A percentile compares a stretch with the other conserved stretches of the same genome.
These are phyloP conservation scores for Antheraea pernyi DNA, from an alignment of 1,140 invertebrate genomes.

Conservation along the genomic window DNA sequence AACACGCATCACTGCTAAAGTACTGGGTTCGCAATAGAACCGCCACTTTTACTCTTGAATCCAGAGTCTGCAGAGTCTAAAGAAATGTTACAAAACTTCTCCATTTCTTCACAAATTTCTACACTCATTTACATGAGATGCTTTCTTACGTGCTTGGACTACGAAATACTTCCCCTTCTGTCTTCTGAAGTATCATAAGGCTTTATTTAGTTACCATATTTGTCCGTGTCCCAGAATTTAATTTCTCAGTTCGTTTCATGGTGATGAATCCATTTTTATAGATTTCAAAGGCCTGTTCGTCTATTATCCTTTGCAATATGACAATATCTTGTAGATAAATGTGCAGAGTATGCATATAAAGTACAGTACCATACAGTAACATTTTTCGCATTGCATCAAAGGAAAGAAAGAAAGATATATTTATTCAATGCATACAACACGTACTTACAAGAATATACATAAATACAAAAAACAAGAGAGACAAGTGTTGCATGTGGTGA, in stretches of 20 bases:
- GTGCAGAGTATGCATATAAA: slow-evolving; percentile 53
- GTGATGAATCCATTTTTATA: slow-evolving; percentile 50
- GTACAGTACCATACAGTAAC: slow-evolving; percentile 53
- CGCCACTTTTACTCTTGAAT: too few relatives aligned
- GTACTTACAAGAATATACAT: too few relatives aligned
- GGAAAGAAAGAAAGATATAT: too few relatives aligned
- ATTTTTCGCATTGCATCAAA: slow-evolving; percentile 34
- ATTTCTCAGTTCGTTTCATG: slow-evolving; percentile 60
- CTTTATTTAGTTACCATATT: slow-evolving; percentile 60
- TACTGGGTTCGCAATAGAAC: too few relatives aligned
- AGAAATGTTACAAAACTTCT: slow-evolving; percentile 36
- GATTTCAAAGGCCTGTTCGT: slow-evolving; percentile 65
- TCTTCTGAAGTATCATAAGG: slow-evolving; percentile 70
- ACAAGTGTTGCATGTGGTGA: too few relatives aligned
- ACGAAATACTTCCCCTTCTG: slow-evolving; percentile 50
- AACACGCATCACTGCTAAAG: too few relatives aligned
- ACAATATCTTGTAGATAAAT: slow-evolving; percentile 65
- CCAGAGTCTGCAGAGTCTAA: too few relatives aligned
- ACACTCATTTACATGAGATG: slow-evolving; percentile 58
- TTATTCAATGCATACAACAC: too few relatives aligned
- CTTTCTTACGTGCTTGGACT: slow-evolving; percentile 52
- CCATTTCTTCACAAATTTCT: slow-evolving; percentile 42
- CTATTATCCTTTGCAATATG: slow-evolving; percentile 38
- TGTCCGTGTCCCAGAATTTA: slow-evolving; percentile 59
- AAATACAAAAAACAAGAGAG: too few relatives aligned